A percentile compares a stretch with the other conserved stretches of the same genome.
phyloP scores from a whole-genome alignment of 2,797 vertebrate genomes.

The Gallinago stenura region DNA sequence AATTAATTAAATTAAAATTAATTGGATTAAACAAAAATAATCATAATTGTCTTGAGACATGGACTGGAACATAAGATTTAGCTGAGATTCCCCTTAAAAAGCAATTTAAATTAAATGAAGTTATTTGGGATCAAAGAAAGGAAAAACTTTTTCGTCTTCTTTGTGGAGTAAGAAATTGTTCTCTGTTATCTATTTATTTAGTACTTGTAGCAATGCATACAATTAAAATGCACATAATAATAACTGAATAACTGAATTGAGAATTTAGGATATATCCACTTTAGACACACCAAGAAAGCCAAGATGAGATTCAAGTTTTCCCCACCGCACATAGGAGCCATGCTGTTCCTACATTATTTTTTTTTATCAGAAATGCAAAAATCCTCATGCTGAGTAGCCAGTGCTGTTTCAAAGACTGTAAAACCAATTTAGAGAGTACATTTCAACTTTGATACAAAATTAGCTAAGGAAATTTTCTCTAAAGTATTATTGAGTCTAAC shows the following conservation, averaged over 20 bases:
- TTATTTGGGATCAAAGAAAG: background rate
- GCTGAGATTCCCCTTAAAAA: background rate
- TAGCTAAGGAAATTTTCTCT: background rate
- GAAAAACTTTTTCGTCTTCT: background rate
- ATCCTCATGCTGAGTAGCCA: background rate
- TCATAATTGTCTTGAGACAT: background rate
- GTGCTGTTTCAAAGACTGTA: background rate
- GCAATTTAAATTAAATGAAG: background rate
- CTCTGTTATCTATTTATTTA: background rate
- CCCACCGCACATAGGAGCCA: background rate
- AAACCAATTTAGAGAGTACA: background rate
- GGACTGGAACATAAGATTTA: background rate
- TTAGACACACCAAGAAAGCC: background rate
- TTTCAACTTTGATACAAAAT: background rate
- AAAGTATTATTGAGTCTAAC: background rate
- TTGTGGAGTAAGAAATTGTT: background rate
- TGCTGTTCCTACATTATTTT: background rate
- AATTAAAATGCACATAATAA: background rate
- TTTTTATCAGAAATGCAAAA: conserved; percentile 17
- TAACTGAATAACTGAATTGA: background rate
- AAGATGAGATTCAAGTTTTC: background rate
- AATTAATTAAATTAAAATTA: background rate
- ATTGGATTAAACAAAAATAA: background rate
- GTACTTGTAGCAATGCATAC: background rate
- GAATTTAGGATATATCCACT: background rate